These are phyloP conservation scores for Micronycteris hirsuta DNA, from an alignment of 2,113 vertebrate genomes.

Conservation along the genomic window DNA sequence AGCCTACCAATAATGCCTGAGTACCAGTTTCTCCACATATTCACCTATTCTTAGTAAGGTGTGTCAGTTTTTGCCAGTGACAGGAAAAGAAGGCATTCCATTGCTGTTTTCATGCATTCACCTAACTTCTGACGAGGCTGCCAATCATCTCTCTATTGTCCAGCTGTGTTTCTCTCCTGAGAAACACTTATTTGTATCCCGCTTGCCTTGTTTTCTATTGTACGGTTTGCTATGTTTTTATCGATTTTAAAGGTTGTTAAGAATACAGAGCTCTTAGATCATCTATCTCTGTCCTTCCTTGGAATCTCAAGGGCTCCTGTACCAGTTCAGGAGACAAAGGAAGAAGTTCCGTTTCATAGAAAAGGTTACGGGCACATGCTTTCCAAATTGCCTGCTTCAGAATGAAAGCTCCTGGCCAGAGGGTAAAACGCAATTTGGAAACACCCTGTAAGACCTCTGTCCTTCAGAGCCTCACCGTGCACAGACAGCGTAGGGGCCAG, in stretches of 20 bases:
- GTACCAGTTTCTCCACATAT: background rate
- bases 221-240: background rate
- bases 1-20: background rate
- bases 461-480: background rate
- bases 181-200: background rate
- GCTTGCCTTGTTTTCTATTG: background rate
- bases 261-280: slow-evolving; percentile 5
- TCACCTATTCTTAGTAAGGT: background rate
- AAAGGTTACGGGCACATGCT: background rate
- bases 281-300: background rate
- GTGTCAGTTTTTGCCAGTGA: background rate
- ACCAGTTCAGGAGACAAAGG: background rate
- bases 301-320: background rate
- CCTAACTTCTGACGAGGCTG: background rate
- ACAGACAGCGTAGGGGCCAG: background rate
- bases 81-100: background rate
- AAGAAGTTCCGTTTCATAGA: background rate
- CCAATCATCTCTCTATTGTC: too few species aligned
- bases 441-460: background rate
- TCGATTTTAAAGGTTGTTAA: background rate
- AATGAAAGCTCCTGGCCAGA: background rate
- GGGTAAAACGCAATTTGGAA: background rate
- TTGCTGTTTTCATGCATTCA: background rate
- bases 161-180: background rate
- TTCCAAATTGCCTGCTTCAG: background rate